Conservation (phyloP, 2,888 invertebrate species). For the Lymantria monacha region DNA sequence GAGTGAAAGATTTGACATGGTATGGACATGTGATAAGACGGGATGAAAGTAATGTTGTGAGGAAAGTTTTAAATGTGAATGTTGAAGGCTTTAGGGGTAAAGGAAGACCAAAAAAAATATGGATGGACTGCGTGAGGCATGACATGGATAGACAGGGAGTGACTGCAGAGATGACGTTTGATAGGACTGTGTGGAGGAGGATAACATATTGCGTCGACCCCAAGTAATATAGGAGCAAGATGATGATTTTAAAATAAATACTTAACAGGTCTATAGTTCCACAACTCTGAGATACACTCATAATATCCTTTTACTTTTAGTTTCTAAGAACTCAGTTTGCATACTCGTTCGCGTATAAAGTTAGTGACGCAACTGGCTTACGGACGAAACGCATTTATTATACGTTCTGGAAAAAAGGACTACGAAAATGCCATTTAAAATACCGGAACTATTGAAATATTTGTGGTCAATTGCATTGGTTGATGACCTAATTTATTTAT, state of each 20-base stretch:
- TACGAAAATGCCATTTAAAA: background rate
- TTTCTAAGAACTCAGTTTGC: constrained; percentile 52
- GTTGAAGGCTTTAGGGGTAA: too few relatives aligned
- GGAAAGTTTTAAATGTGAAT: too few relatives aligned
- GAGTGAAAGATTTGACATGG: too few relatives aligned
- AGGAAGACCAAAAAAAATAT: too few relatives aligned
- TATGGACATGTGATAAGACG: too few relatives aligned
- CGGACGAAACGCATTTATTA: background rate
- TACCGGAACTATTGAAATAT: background rate
- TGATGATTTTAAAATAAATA: constrained; percentile 10
- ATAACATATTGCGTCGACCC: too few relatives aligned
- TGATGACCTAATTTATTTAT: background rate
- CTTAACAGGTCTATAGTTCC: constrained; percentile 18
- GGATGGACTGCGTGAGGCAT: too few relatives aligned
- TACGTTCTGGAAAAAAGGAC: background rate
- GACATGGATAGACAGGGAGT: too few relatives aligned
- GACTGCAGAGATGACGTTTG: too few relatives aligned
- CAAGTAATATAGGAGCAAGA: too few relatives aligned
- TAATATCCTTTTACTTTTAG: constrained; percentile 52
- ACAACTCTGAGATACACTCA: constrained; percentile 16
- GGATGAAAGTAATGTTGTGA: too few relatives aligned
- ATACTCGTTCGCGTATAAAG: constrained; percentile 24
- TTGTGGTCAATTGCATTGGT: background rate
- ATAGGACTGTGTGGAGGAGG: too few relatives aligned
- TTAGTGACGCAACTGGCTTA: constrained; percentile 18